A percentile compares a stretch with the other conserved stretches of the same genome.
Conservation (phyloP, 2,797 vertebrate genomes). For the Meriones psammophilus region DNA sequence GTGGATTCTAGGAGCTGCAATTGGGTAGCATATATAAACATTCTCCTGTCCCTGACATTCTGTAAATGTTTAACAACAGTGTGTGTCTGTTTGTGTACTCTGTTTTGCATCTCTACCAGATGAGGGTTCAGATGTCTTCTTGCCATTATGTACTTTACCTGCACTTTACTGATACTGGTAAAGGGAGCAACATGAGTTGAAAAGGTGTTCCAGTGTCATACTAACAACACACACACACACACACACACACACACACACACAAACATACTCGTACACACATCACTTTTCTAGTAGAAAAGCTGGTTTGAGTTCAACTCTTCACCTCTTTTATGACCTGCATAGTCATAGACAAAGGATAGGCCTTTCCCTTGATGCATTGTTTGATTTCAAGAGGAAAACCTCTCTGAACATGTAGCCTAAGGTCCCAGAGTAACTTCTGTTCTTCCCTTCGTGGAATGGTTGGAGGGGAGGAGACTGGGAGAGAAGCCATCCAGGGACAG, state of each 20-base stretch:
- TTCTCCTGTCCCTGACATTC: neutral
- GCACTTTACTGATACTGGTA: conserved; percentile 5
- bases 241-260: neutral
- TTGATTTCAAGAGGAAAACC: conserved; percentile 44
- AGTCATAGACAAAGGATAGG: conserved; percentile 3
- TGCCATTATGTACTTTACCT: neutral
- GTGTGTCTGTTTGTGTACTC: neutral
- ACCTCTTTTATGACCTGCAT: neutral
- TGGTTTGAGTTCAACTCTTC: neutral
- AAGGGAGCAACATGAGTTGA: neutral
- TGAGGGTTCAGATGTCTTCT: neutral
- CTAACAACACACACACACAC: neutral
- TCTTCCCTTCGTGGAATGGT: neutral
- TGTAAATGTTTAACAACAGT: neutral
- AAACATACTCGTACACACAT: neutral
- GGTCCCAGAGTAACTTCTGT: neutral
- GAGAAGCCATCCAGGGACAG: neutral
- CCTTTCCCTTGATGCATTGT: neutral
- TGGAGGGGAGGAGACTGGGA: neutral
- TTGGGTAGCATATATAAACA: neutral
- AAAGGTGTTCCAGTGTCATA: conserved; percentile 27
- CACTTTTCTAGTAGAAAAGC: neutral
- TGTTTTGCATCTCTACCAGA: neutral
- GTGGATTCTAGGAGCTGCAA: conserved; percentile 6
- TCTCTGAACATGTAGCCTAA: neutral